These are phyloP conservation scores for Orchestia grillus DNA, from an alignment of 1,140 invertebrate species.

Conservation along the genomic window DNA sequence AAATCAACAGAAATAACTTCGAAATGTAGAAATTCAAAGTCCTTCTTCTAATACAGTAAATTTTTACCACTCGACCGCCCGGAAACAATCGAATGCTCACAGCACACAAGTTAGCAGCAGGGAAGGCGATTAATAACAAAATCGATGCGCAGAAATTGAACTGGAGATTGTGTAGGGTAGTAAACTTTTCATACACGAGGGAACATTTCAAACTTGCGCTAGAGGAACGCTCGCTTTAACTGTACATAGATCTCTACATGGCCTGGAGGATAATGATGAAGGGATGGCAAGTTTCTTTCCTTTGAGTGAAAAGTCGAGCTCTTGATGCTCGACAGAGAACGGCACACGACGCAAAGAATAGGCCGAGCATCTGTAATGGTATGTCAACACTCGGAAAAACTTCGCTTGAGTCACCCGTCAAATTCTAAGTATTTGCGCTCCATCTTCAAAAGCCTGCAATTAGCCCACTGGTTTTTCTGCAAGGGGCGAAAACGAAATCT, in stretches of 20 bases:
- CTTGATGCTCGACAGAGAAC: neutral
- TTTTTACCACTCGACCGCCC: neutral
- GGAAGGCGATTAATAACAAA: neutral
- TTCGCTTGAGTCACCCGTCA: neutral
- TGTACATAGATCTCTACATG: neutral
- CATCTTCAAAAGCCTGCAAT: slow-evolving; percentile 2
- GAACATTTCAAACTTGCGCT: neutral
- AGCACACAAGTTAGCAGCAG: neutral
- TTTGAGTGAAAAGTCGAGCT: neutral
- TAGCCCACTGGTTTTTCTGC: neutral
- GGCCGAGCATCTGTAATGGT: slow-evolving; percentile 48
- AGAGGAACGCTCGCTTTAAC: neutral
- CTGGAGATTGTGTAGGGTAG: neutral
- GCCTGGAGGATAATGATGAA: neutral
- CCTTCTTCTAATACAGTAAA: neutral
- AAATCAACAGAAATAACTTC: neutral
- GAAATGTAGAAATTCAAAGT: neutral
- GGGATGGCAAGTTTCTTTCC: neutral
- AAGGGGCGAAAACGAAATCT: neutral
- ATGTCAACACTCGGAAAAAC: slow-evolving; percentile 48
- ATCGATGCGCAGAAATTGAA: neutral
- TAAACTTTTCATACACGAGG: neutral
- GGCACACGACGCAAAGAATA: slow-evolving; percentile 4
- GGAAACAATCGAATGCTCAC: neutral
- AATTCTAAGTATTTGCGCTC: slow-evolving; percentile 15